Base-by-base conservation (phyloP, 2,113 vertebrate species). In the Sphaerodactylus townsendi region DNA sequence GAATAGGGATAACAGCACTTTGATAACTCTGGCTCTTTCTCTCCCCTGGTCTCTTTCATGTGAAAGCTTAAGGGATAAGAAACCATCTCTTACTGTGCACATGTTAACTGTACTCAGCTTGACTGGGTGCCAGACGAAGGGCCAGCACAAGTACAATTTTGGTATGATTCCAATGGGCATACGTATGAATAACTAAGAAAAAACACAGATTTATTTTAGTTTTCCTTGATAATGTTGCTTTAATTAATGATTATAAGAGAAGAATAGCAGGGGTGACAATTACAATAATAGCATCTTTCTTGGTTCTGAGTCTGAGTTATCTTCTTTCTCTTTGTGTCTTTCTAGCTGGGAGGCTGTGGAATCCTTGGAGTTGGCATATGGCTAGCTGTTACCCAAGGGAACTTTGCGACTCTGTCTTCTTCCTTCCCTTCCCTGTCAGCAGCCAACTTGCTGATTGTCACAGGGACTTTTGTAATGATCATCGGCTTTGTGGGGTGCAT, bases 401-500 rank as follows among this genome's bases (percentile, higher is more conserved):
- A 97, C 96, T 99, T 99, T 46, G 99, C 99, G 90, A 99, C 99
- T 2, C 96, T 99, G 41, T 99, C 99, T 2, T 97, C 98, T 11
- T 99, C 98, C 79, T 97, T 99, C 85, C 99, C 99, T 0, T 98
- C 98, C 30, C 93, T 99, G 89, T 99, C 98, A 13, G 99, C 99
- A 21, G 98, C 99, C 95, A 99, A 99, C 95, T 96, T 99, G 8
- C 97, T 99, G 92, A 99, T 99, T 1, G 96, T 97, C 37, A 96
- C 97, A 0, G 99, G 99, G 62, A 96, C 97, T 0, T 97, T 99
- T 84, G 96, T 98, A 94, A 99, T 99, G 99, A 97, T 99, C 96
- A 98, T 99, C 23, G 98, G 98, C 90, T 99, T 99, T 56, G 97
- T 99, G 92, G 99, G 99, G 82, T 99, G 99, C 88, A 96, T 99